Evolutionary conservation across 53 echinoderm and acorn worm genomes (phyloP).

Genomic region (Antedon mediterranea): DNA sequence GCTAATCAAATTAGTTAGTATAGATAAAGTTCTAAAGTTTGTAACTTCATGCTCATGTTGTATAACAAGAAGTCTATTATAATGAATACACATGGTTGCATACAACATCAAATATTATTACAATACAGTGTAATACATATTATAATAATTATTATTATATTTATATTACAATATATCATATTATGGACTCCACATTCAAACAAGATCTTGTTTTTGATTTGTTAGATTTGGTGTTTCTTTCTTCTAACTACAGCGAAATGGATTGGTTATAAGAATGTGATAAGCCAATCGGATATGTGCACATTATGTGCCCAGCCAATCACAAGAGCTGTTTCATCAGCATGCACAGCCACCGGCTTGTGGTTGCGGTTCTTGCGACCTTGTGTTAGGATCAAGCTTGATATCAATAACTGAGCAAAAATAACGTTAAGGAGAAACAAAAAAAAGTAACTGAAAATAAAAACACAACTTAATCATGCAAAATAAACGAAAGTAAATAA

Average conservation of each 20-base stretch:
- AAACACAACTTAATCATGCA: slow-evolving; percentile 4
- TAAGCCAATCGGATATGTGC: background rate
- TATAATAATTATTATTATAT: too few relatives aligned
- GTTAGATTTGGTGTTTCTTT: background rate
- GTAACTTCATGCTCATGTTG: too few relatives aligned
- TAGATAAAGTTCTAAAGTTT: too few relatives aligned
- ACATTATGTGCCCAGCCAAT: slow-evolving; percentile 22
- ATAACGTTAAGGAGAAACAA: slow-evolving; percentile 54
- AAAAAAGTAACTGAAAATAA: slow-evolving; percentile 17
- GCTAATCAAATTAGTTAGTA: too few relatives aligned
- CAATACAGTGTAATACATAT: too few relatives aligned
- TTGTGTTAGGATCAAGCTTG: slow-evolving; percentile 69
- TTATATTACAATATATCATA: too few relatives aligned
- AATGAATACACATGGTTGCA: too few relatives aligned
- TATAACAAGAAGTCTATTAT: too few relatives aligned
- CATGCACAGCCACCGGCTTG: slow-evolving; percentile 73
- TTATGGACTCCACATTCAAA: too few relatives aligned
- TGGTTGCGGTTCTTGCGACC: slow-evolving; percentile 45
- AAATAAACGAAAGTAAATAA: background rate
- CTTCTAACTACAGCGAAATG: background rate
- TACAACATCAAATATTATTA: too few relatives aligned
- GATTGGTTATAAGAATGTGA: background rate
- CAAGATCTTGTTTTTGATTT: too few relatives aligned
- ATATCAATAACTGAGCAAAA: slow-evolving; percentile 82
- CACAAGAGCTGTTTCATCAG: slow-evolving; percentile 34